A percentile compares a stretch with the other conserved stretches of the same genome.
phyloP scores from a whole-genome alignment of 92 coral and sea anemone genomes.

The Parazoanthus darwini region DNA sequence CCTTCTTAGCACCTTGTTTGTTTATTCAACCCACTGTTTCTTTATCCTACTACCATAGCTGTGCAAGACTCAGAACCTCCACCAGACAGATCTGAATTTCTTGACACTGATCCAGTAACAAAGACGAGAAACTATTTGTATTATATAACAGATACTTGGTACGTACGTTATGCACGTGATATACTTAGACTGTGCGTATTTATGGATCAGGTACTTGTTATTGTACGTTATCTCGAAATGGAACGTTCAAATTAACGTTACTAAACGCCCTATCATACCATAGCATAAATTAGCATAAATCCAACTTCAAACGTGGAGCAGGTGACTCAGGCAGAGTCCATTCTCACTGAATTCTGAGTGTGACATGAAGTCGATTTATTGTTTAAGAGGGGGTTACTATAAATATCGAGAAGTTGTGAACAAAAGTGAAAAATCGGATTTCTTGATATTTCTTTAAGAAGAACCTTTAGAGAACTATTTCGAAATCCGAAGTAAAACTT shows the following conservation, averaged over 20 bases:
- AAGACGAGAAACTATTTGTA: slow-evolving; percentile 58
- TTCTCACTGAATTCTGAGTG: too few species aligned
- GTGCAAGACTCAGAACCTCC: slow-evolving; percentile 44
- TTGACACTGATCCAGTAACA: slow-evolving; percentile 37
- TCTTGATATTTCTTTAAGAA: too few species aligned
- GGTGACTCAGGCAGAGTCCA: background rate
- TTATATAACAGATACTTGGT: slow-evolving; percentile 65
- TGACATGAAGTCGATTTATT: too few species aligned
- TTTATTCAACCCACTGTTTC: background rate
- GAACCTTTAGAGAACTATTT: too few species aligned
- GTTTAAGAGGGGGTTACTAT: too few species aligned
- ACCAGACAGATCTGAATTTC: slow-evolving; percentile 33
- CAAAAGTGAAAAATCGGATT: too few species aligned
- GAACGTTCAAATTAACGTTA: too few species aligned
- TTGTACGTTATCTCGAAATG: too few species aligned
- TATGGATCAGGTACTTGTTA: too few species aligned
- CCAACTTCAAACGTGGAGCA: background rate
- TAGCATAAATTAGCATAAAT: background rate
- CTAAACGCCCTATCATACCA: too few species aligned
- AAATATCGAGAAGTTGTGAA: too few species aligned
- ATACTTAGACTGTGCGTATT: background rate
- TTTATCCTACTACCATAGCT: slow-evolving; percentile 11
- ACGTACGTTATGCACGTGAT: slow-evolving; percentile 13
- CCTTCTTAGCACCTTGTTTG: background rate
- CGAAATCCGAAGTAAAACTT: too few species aligned